Evolutionary conservation across 2,888 invertebrate species (phyloP).

Genomic region (Pyrrhosoma nymphula): DNA sequence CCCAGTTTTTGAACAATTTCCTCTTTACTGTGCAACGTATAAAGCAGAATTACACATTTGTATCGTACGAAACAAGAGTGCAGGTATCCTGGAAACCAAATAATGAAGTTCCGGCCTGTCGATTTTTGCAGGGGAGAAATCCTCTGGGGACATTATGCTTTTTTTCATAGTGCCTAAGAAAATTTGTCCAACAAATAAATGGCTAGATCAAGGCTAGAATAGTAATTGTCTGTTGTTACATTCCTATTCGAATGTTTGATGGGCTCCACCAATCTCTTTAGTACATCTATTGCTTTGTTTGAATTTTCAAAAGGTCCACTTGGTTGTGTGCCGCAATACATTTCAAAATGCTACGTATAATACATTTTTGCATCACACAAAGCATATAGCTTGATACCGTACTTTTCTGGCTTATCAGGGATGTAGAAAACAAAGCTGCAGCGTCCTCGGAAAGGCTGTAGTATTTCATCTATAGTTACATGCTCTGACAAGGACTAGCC

Average conservation of each 20-base stretch:
- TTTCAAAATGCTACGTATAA: background rate
- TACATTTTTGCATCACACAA: constrained; percentile 21
- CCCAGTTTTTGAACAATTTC: background rate
- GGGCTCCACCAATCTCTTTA: no score
- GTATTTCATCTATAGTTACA: background rate
- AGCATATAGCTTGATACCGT: constrained; percentile 4
- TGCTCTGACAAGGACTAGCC: background rate
- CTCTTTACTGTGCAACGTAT: background rate
- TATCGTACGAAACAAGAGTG: background rate
- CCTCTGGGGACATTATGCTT: no score
- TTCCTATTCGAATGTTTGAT: background rate
- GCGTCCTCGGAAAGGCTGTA: background rate
- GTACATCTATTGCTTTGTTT: constrained; percentile 69
- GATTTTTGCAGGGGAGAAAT: no score
- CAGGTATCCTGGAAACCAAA: no score
- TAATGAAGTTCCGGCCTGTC: no score
- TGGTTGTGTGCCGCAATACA: constrained; percentile 1
- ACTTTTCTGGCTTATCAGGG: background rate
- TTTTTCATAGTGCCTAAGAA: background rate
- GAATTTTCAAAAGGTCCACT: constrained; percentile 62
- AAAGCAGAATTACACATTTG: background rate
- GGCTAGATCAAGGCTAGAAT: background rate
- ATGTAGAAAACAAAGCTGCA: background rate
- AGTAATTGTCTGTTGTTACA: background rate
- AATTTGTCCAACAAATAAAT: background rate